A percentile compares a stretch with the other conserved stretches of the same genome.
phyloP scores from a whole-genome alignment of 1,140 invertebrate species.

The Anastatus disparis region DNA sequence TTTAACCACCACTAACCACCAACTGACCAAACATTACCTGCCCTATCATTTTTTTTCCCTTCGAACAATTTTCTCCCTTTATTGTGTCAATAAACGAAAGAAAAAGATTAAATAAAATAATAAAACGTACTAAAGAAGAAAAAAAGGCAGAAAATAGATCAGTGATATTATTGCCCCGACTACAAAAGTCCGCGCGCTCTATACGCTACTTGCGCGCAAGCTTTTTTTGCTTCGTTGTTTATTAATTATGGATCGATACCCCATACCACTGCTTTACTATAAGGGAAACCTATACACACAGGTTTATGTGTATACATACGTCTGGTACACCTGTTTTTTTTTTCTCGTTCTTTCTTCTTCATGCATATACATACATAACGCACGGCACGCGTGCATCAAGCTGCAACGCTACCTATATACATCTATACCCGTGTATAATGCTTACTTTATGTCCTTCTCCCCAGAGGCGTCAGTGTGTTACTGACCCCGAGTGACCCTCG shows the following conservation, averaged over 20 bases:
- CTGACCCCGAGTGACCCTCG: slow-evolving; percentile 64
- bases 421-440: background rate
- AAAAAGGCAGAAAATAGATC: slow-evolving; percentile 7
- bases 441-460: slow-evolving; percentile 50
- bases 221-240: slow-evolving; percentile 45
- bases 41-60: too few relatives aligned
- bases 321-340: slow-evolving; percentile 31
- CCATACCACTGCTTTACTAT: slow-evolving; percentile 42
- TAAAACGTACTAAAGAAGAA: too few relatives aligned
- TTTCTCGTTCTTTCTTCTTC: too few relatives aligned
- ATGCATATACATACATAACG: too few relatives aligned
- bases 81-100: too few relatives aligned
- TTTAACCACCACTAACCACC: too few relatives aligned
- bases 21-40: too few relatives aligned
- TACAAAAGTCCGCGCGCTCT: too few relatives aligned
- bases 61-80: too few relatives aligned
- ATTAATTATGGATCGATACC: slow-evolving; percentile 52
- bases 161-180: slow-evolving; percentile 7
- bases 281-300: slow-evolving; percentile 44
- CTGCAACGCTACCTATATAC: background rate
- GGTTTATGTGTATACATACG: slow-evolving; percentile 45
- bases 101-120: too few relatives aligned
- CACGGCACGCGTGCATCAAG: slow-evolving; percentile 38
- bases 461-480: slow-evolving; percentile 61
- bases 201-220: background rate